Percentiles rank a stretch among this genome's conserved stretches.
Conservation (phyloP, 2,113 vertebrate genomes). For the Ascaphus truei region DNA sequence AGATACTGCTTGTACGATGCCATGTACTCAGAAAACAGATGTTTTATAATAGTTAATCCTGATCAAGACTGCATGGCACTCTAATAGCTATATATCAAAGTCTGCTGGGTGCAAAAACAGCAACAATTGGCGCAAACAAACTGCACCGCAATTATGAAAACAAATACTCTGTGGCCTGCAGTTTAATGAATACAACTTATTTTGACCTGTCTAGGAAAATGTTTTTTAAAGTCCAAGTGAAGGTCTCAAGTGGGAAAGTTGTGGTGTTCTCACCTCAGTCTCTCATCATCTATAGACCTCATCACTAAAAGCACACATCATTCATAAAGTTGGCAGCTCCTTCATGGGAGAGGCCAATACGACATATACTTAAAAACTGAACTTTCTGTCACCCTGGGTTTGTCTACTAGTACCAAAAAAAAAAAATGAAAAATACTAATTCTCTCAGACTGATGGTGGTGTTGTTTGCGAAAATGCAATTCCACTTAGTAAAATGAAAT, state of each 20-base stretch:
- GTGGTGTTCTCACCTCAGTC: slow-evolving; percentile 42
- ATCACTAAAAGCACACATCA: slow-evolving; percentile 37
- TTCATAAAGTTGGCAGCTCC: slow-evolving; percentile 36
- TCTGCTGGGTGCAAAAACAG: no score
- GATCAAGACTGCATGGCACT: no score
- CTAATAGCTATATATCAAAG: no score
- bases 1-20: no score
- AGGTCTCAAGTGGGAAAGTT: slow-evolving; percentile 36
- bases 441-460: not conserved
- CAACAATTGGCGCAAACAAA: no score
- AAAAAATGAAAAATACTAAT: not conserved
- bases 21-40: no score
- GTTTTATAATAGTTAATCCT: no score
- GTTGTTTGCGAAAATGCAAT: no score
- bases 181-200: slow-evolving; percentile 12
- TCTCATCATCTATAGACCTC: slow-evolving; percentile 41
- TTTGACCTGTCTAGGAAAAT: slow-evolving; percentile 24
- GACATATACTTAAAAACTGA: slow-evolving; percentile 43
- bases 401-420: not conserved
- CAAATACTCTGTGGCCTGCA: not conserved
- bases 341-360: slow-evolving; percentile 27
- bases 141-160: no score
- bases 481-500: no score
- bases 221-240: slow-evolving; percentile 7
- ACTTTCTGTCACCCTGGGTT: slow-evolving; percentile 45